These are phyloP conservation scores for Coluber constrictor DNA, from an alignment of 2,797 vertebrate genomes.

Conservation along the genomic window DNA sequence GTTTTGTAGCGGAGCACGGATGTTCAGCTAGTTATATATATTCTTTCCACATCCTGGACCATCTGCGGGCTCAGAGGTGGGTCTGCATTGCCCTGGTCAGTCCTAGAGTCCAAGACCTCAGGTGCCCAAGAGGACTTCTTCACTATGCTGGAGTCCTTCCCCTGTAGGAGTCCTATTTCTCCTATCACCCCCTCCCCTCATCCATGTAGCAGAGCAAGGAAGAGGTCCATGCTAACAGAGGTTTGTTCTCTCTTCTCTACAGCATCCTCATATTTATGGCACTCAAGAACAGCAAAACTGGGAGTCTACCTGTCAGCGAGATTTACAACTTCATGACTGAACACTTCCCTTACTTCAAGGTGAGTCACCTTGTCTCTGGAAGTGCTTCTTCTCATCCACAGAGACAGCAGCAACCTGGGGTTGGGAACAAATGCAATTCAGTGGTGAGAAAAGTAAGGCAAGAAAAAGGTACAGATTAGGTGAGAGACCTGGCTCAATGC, in stretches of 20 bases:
- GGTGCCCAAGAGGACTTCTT: background rate
- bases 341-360: conserved; percentile 98
- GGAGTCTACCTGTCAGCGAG: conserved; percentile 96
- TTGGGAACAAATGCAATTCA: background rate
- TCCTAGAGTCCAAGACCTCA: too few relatives aligned
- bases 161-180: background rate
- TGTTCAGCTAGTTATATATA: too few relatives aligned
- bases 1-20: too few relatives aligned
- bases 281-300: conserved; percentile 93
- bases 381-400: background rate
- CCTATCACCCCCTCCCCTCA: background rate
- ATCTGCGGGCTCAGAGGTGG: too few relatives aligned
- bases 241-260: background rate
- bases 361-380: conserved; percentile 59
- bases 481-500: background rate
- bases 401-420: background rate
- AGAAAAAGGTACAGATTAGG: background rate
- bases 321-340: conserved; percentile 99
- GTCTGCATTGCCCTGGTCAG: too few relatives aligned
- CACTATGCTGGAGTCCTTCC: background rate
- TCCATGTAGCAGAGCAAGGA: background rate
- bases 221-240: background rate
- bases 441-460: background rate
- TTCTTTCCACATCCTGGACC: too few relatives aligned
- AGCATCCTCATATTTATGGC: conserved; percentile 99